phyloP scores from a whole-genome alignment of 2,113 vertebrate genomes.

The Ochotona curzoniae region DNA sequence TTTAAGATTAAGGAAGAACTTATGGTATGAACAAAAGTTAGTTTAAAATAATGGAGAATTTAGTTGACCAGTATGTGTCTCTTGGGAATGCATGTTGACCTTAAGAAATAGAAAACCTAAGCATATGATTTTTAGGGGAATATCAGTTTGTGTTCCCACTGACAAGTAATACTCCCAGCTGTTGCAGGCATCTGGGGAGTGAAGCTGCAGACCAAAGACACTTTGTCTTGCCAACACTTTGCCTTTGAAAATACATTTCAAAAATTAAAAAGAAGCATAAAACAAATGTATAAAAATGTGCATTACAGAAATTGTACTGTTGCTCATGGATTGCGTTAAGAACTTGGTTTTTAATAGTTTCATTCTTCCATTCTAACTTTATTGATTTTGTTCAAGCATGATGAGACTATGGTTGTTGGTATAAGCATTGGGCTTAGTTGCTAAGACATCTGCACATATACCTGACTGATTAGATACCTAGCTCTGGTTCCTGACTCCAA shows the following conservation, averaged over 20 bases:
- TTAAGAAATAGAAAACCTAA: not conserved
- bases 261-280: too few relatives aligned
- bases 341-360: not conserved
- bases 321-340: not conserved
- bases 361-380: not conserved
- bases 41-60: slow-evolving; percentile 8
- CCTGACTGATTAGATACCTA: too few relatives aligned
- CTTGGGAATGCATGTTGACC: not conserved
- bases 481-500: too few relatives aligned
- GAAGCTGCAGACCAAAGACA: too few relatives aligned
- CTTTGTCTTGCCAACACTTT: too few relatives aligned
- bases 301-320: not conserved
- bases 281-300: too few relatives aligned
- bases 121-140: not conserved
- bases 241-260: too few relatives aligned
- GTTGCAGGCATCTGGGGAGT: too few relatives aligned
- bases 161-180: not conserved
- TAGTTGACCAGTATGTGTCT: not conserved
- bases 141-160: not conserved
- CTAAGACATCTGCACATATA: too few relatives aligned
- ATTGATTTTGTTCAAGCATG: not conserved
- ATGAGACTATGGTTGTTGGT: not conserved
- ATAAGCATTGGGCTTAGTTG: too few relatives aligned
- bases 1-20: slow-evolving; percentile 1
- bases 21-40: not conserved